Evolutionary conservation across 2,797 vertebrate genomes (phyloP).

Genomic region (Gobio occitaniae): DNA sequence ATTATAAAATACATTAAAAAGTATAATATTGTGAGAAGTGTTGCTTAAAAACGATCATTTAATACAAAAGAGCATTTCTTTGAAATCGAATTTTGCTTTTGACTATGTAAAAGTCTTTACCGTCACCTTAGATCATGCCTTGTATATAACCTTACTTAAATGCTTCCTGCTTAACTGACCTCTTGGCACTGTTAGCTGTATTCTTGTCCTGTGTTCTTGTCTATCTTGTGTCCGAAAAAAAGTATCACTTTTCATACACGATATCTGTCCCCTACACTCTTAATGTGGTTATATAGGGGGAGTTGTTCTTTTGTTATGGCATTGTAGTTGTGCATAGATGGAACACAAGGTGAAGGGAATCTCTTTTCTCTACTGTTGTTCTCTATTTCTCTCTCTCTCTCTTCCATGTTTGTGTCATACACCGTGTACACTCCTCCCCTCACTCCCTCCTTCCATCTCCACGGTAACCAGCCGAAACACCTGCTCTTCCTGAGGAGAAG

Average conservation of each 20-base stretch:
- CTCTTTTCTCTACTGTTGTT: constrained; percentile 64
- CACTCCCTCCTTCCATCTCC: constrained; percentile 66
- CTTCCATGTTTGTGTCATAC: constrained; percentile 63
- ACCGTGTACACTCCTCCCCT: constrained; percentile 60
- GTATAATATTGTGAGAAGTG: no score
- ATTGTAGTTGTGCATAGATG: constrained; percentile 37
- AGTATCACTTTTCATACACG: not conserved
- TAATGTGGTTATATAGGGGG: constrained; percentile 14
- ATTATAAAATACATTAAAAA: not conserved
- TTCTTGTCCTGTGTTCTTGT: not conserved
- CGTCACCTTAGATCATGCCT: not conserved
- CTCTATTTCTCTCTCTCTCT: constrained; percentile 62
- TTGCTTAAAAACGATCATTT: no score
- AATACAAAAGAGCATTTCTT: not conserved
- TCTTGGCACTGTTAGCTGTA: not conserved
- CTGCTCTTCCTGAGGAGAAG: constrained; percentile 90
- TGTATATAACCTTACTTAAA: not conserved
- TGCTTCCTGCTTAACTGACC: not conserved
- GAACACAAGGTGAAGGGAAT: constrained; percentile 70
- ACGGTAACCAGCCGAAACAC: constrained; percentile 82
- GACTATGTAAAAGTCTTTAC: not conserved
- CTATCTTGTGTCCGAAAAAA: not conserved
- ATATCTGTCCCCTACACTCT: not conserved
- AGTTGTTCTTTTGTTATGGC: constrained; percentile 18
- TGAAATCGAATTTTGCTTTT: not conserved